phyloP scores from a whole-genome alignment of 2,113 vertebrate genomes.

The Nerophis lumbriciformis region DNA sequence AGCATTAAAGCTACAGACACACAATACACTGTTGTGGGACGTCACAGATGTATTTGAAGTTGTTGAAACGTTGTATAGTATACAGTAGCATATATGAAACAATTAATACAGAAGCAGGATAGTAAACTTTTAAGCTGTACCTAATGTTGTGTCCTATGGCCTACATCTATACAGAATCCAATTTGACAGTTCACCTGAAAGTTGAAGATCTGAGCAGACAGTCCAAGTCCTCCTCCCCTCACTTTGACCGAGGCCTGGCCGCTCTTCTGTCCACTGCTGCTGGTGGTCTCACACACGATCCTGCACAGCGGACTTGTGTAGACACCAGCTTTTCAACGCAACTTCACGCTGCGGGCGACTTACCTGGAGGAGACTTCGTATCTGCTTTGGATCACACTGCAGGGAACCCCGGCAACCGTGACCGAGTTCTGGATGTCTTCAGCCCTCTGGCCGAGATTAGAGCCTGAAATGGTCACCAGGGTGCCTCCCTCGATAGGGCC shows the following conservation, averaged over 20 bases:
- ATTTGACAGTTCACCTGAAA: slow-evolving; percentile 79
- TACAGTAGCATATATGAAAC: no score
- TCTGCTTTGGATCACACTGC: slow-evolving; percentile 78
- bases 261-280: slow-evolving; percentile 72
- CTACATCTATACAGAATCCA: no score
- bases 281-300: slow-evolving; percentile 83
- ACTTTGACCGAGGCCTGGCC: slow-evolving; percentile 81
- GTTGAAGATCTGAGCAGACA: slow-evolving; percentile 78
- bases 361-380: slow-evolving; percentile 91
- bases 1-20: no score
- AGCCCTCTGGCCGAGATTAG: slow-evolving; percentile 90
- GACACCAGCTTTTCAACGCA: no score
- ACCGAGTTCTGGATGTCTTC: slow-evolving; percentile 87
- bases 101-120: no score
- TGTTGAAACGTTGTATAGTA: no score
- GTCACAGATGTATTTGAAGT: no score
- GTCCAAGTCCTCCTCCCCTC: slow-evolving; percentile 78
- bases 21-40: no score
- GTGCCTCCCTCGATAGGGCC: slow-evolving; percentile 90
- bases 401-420: slow-evolving; percentile 82
- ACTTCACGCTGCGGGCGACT: neutral
- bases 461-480: slow-evolving; percentile 88
- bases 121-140: no score
- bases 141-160: no score
- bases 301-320: slow-evolving; percentile 52